Evolutionary conservation across 2,888 invertebrate genomes (phyloP).

Genomic region (Gnatocerus cornutus): DNA sequence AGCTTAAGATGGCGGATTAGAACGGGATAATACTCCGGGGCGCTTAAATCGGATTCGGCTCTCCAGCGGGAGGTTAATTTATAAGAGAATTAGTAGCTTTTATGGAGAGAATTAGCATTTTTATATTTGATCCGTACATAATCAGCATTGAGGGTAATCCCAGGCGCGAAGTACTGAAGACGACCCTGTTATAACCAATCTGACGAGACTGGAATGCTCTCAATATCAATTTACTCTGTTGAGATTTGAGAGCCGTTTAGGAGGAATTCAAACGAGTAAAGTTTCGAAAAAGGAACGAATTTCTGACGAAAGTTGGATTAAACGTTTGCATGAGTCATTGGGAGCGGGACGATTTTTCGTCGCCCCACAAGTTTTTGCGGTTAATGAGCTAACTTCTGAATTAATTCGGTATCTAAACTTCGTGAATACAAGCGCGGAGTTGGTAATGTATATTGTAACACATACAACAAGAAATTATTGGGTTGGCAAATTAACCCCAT

Average conservation of each 20-base stretch:
- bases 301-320: constrained; percentile 24
- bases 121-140: constrained; percentile 46
- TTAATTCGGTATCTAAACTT: constrained; percentile 36
- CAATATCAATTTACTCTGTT: constrained; percentile 17
- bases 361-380: constrained; percentile 7
- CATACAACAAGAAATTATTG: constrained; percentile 37
- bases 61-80: constrained; percentile 26
- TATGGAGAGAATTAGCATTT: constrained; percentile 48
- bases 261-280: constrained; percentile 40
- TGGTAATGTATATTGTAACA: constrained; percentile 39
- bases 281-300: constrained; percentile 23
- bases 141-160: constrained; percentile 42
- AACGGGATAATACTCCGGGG: constrained; percentile 15
- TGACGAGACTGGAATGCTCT: constrained; percentile 14
- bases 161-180: constrained; percentile 3
- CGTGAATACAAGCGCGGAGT: constrained; percentile 11
- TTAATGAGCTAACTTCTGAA: constrained; percentile 40
- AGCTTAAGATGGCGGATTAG: constrained; percentile 35
- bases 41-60: constrained; percentile 45
- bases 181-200: constrained; percentile 9
- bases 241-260: constrained; percentile 7
- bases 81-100: constrained; percentile 44
- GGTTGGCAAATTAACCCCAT: constrained; percentile 32
- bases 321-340: constrained; percentile 20
- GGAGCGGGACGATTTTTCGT: constrained; percentile 28